Percentiles rank a stretch among this genome's conserved stretches.
Evolutionary conservation across 1,140 invertebrate genomes (phyloP).

Genomic region (Drosophila lini): DNA sequence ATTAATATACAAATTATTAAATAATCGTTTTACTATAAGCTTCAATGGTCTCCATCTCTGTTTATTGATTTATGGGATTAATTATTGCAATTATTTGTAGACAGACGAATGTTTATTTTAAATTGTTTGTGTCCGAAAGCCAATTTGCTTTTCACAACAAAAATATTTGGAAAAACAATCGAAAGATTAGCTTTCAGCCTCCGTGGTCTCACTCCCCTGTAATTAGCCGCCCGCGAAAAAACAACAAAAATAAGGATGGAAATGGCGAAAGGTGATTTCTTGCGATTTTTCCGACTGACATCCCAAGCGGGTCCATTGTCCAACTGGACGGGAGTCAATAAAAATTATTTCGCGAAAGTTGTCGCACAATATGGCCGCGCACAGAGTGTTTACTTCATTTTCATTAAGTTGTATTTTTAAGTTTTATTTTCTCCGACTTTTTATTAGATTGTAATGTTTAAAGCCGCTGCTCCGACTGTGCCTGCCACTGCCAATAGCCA

Average conservation of each 20-base stretch:
- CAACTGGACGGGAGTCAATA: slow-evolving; percentile 68
- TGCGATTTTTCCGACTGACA: slow-evolving; percentile 60
- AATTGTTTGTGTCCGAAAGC: slow-evolving; percentile 3
- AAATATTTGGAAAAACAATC: slow-evolving; percentile 12
- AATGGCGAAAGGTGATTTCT: slow-evolving; percentile 67
- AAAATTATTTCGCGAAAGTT: slow-evolving; percentile 81
- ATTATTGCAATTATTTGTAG: slow-evolving; percentile 13
- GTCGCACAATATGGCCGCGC: slow-evolving; percentile 74
- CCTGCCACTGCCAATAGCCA: slow-evolving; percentile 35
- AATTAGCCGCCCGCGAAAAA: slow-evolving; percentile 28
- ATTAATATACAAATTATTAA: slow-evolving; percentile 1
- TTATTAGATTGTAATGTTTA: slow-evolving; percentile 70
- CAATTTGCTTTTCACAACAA: slow-evolving; percentile 11
- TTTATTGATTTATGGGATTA: slow-evolving; percentile 10
- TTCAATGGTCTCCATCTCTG: neutral
- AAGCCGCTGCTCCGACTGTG: slow-evolving; percentile 22
- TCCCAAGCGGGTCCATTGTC: slow-evolving; percentile 37
- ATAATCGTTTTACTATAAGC: slow-evolving; percentile 1
- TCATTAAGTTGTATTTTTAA: slow-evolving; percentile 72
- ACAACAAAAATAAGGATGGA: slow-evolving; percentile 13
- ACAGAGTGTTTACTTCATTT: slow-evolving; percentile 73
- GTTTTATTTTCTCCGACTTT: slow-evolving; percentile 52
- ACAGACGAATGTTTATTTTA: slow-evolving; percentile 1
- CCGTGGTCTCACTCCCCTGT: neutral
- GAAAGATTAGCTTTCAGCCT: neutral